phyloP scores from a whole-genome alignment of 2,888 invertebrate genomes.

The Melangyna quadrimaculata region DNA sequence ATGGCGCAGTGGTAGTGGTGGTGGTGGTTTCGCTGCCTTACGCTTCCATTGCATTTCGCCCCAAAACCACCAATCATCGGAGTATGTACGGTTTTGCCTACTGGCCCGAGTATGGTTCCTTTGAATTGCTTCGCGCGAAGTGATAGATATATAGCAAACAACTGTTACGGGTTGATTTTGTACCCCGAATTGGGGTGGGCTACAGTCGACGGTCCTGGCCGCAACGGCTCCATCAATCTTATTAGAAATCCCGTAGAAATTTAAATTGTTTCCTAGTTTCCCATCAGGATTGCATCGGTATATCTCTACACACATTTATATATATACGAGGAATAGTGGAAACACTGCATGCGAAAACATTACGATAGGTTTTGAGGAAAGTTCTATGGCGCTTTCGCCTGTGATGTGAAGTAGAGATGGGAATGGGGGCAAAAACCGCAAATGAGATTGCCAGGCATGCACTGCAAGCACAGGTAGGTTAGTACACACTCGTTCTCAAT shows the following conservation, averaged over 20 bases:
- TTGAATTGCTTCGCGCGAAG: slow-evolving; percentile 36
- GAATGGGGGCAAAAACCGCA: slow-evolving; percentile 1
- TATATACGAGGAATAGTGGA: not conserved
- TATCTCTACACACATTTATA: not conserved
- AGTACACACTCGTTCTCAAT: not conserved
- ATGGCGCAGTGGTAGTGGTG: not conserved
- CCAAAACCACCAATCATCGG: slow-evolving; percentile 59
- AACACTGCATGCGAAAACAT: not conserved
- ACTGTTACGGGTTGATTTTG: slow-evolving; percentile 44
- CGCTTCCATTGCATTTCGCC: not conserved
- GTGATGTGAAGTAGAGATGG: not conserved
- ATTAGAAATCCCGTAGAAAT: slow-evolving; percentile 68
- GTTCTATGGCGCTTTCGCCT: not conserved
- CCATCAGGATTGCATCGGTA: not conserved
- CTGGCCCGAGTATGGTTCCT: slow-evolving; percentile 39
- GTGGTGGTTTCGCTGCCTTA: not conserved
- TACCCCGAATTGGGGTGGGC: slow-evolving; percentile 34
- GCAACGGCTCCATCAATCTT: slow-evolving; percentile 67
- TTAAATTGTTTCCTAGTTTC: slow-evolving; percentile 61
- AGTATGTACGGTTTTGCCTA: slow-evolving; percentile 39
- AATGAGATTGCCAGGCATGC: slow-evolving; percentile 51
- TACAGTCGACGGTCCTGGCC: slow-evolving; percentile 24
- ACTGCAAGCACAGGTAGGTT: not conserved
- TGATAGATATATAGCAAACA: slow-evolving; percentile 22
- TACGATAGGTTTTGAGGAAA: not conserved